Percentiles rank a stretch among this genome's conserved stretches.
phyloP scores from a whole-genome alignment of 2,797 vertebrate species.

The Paramormyrops hopkinsi region DNA sequence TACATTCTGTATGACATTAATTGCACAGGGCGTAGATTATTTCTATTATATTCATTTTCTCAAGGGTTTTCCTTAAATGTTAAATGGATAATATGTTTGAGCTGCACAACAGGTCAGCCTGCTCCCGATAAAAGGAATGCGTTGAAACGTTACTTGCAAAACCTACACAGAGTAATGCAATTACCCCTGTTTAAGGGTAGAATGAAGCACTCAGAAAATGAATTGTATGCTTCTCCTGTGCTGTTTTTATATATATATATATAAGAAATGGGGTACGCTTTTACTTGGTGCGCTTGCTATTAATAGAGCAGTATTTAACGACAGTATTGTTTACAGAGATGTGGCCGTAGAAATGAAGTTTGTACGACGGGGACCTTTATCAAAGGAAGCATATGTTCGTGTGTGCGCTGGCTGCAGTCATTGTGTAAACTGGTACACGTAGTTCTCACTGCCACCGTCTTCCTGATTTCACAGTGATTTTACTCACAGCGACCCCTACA shows the following conservation, averaged over 20 bases:
- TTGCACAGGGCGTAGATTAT: not conserved
- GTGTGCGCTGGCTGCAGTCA: constrained; percentile 20
- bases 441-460: constrained; percentile 32
- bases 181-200: not conserved
- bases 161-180: not conserved
- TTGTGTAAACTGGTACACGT: constrained; percentile 33
- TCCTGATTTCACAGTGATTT: constrained; percentile 28
- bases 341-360: constrained; percentile 52
- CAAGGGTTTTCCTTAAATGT: not conserved
- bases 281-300: constrained; percentile 48
- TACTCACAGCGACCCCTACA: not conserved
- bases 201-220: not conserved
- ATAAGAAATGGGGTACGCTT: not conserved
- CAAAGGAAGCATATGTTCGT: constrained; percentile 66
- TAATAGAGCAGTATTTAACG: constrained; percentile 57
- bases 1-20: not conserved
- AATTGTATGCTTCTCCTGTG: not conserved
- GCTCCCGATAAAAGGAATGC: not conserved
- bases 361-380: constrained; percentile 59
- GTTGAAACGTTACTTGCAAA: not conserved
- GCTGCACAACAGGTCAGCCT: not conserved
- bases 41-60: not conserved
- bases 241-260: not conserved
- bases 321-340: constrained; percentile 57
- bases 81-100: not conserved